Evolutionary conservation across 2,797 vertebrate species (phyloP).

Genomic region (Falco concolor): DNA sequence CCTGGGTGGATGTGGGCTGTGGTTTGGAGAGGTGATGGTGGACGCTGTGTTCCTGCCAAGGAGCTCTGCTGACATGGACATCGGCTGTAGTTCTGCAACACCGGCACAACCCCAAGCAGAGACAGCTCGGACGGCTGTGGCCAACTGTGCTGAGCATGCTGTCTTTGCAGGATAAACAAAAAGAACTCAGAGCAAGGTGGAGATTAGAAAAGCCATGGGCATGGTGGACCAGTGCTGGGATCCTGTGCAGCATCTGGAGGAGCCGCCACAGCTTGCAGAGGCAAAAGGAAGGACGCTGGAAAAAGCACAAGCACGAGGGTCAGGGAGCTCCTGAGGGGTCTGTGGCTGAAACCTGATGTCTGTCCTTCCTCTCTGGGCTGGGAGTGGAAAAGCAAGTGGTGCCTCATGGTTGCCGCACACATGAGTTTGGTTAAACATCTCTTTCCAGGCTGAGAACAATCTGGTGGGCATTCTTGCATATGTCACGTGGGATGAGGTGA

Average conservation of each 20-base stretch:
- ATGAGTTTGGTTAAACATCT: not conserved
- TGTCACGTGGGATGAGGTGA: not conserved
- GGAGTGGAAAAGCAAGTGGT: not conserved
- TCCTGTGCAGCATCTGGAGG: not conserved
- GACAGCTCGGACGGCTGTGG: not conserved
- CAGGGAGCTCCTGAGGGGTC: not conserved
- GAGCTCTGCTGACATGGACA: not conserved
- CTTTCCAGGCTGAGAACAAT: not conserved
- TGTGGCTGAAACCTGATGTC: not conserved
- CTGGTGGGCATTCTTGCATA: not conserved
- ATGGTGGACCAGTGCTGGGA: not conserved
- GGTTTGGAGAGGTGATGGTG: not conserved
- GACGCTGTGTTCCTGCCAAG: not conserved
- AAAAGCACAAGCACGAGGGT: not conserved
- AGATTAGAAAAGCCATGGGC: not conserved
- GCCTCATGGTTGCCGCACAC: not conserved
- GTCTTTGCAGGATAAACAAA: not conserved
- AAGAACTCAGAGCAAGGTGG: not conserved
- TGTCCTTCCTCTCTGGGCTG: not conserved
- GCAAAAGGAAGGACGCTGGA: not conserved
- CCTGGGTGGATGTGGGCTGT: not conserved
- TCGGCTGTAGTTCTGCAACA: not conserved
- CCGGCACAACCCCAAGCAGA: not conserved
- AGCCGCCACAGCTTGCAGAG: not conserved
- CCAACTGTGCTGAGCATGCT: not conserved